Percentiles rank a stretch among this genome's conserved stretches.
Conservation (phyloP, 2,113 vertebrate genomes). For the Pontoporia blainvillei region DNA sequence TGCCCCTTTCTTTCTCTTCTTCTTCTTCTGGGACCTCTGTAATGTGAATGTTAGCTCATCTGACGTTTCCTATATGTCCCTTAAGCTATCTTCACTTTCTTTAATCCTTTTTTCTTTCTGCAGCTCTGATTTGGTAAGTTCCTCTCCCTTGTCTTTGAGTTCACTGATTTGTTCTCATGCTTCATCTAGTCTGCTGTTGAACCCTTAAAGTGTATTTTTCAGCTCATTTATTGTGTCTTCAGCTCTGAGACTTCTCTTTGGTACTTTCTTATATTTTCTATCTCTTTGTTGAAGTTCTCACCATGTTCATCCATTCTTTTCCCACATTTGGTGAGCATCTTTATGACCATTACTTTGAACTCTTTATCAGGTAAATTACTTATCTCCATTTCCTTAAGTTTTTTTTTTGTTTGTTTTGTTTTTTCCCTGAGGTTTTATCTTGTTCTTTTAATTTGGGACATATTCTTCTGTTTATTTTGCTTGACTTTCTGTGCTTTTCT, state of each 20-base stretch:
- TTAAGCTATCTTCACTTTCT: not conserved
- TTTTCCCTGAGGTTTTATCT: not conserved
- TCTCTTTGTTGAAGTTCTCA: not conserved
- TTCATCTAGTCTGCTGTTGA: not conserved
- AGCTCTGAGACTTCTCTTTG: not conserved
- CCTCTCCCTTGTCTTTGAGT: not conserved
- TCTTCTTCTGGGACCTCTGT: not conserved
- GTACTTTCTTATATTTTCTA: not conserved
- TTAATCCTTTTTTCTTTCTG: not conserved
- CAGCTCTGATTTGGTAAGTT: not conserved
- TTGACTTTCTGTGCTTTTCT: not conserved
- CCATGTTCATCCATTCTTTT: not conserved
- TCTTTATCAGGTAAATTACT: not conserved
- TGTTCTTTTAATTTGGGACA: not conserved
- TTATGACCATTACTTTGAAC: not conserved
- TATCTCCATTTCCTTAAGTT: not conserved
- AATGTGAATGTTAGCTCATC: not conserved
- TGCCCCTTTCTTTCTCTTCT: not conserved
- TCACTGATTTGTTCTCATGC: not conserved
- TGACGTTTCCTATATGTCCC: not conserved
- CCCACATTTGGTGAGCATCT: not conserved
- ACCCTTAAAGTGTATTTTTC: not conserved
- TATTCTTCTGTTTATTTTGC: not conserved
- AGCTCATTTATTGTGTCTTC: not conserved
- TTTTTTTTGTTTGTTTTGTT: too few relatives aligned